Conservation (phyloP, 2,888 invertebrate species). For the Strigamia transsilvanica region DNA sequence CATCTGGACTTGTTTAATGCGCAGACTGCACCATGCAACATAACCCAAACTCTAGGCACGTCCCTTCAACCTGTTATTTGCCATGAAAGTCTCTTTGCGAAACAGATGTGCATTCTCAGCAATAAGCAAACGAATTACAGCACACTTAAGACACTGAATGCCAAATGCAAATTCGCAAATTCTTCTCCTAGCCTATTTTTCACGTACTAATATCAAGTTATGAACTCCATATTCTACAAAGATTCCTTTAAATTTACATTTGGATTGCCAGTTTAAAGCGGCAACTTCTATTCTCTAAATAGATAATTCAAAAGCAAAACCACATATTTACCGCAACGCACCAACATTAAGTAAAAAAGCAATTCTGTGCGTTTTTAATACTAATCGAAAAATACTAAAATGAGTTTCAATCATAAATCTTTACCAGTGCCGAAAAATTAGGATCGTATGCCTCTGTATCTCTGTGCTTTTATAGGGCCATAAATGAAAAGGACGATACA, state of each 20-base stretch:
- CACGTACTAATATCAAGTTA: slow-evolving; percentile 18
- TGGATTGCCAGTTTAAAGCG: not conserved
- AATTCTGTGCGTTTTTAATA: too few species aligned
- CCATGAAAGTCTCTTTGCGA: slow-evolving; percentile 32
- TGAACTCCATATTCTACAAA: not conserved
- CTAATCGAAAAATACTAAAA: too few species aligned
- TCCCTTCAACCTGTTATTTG: slow-evolving; percentile 45
- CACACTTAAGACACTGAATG: slow-evolving; percentile 28
- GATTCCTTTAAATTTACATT: not conserved
- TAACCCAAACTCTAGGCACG: slow-evolving; percentile 12
- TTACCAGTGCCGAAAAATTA: too few species aligned
- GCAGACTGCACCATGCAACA: slow-evolving; percentile 5
- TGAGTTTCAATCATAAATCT: too few species aligned
- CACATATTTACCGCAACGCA: not conserved
- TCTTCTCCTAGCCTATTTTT: slow-evolving; percentile 16
- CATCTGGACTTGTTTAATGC: slow-evolving; percentile 37
- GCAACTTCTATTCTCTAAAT: not conserved
- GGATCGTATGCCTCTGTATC: too few species aligned
- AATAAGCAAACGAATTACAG: slow-evolving; percentile 46
- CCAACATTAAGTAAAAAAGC: too few species aligned
- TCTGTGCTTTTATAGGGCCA: too few species aligned
- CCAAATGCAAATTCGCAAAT: slow-evolving; percentile 33
- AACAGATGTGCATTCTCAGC: slow-evolving; percentile 49
- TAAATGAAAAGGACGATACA: too few species aligned
- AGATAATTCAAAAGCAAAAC: not conserved